phyloP scores from a whole-genome alignment of 92 coral and sea anemone species.

The Muricea muricata region DNA sequence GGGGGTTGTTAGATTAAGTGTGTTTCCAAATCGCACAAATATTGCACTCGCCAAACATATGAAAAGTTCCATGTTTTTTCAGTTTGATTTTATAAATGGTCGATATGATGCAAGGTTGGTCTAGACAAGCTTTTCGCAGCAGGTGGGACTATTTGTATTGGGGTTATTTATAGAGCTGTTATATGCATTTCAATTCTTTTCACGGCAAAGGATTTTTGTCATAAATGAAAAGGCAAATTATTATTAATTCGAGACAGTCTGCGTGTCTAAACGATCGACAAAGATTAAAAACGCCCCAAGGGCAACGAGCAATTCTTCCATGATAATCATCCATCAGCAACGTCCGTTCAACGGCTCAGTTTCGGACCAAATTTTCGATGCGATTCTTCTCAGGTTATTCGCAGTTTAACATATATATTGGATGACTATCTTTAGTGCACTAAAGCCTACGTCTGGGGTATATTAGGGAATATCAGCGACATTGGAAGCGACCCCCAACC shows the following conservation, averaged over 20 bases:
- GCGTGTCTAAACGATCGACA: not conserved
- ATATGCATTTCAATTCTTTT: not conserved
- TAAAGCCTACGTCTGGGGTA: too few relatives aligned
- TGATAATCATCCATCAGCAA: too few relatives aligned
- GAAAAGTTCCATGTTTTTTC: not conserved
- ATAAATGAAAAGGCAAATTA: not conserved
- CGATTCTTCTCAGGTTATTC: too few relatives aligned
- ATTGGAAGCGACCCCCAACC: not conserved
- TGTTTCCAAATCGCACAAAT: not conserved
- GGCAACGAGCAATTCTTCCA: too few relatives aligned
- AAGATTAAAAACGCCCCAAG: not conserved
- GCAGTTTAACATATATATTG: too few relatives aligned
- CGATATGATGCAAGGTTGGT: constrained; percentile 4
- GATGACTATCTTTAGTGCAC: too few relatives aligned
- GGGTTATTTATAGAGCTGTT: constrained; percentile 14
- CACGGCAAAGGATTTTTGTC: not conserved
- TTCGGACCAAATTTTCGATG: too few relatives aligned
- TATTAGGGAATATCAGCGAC: not conserved
- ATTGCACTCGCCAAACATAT: too few relatives aligned
- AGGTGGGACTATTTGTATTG: constrained; percentile 8
- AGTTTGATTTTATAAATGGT: constrained; percentile 9
- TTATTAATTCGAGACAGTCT: not conserved
- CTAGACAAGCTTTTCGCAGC: constrained; percentile 16
- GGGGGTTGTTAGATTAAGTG: not conserved
- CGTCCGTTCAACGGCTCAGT: too few relatives aligned